Conservation (phyloP, 1,140 invertebrate genomes). For the Adelges cooleyi region DNA sequence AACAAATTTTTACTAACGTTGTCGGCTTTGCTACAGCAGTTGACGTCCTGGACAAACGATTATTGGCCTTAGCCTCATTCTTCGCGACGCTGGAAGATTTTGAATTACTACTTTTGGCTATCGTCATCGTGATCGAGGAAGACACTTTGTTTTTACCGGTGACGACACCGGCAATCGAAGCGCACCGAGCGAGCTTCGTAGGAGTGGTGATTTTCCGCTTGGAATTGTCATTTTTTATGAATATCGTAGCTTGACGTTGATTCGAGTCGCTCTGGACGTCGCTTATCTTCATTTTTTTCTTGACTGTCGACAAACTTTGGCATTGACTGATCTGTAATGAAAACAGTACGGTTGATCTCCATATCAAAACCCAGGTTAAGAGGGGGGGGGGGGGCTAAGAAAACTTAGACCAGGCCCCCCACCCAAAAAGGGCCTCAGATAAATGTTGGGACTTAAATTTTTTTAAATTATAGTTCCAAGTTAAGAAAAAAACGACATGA, state of each 20-base stretch:
- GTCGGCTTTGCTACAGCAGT: not conserved
- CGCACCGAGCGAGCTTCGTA: not conserved
- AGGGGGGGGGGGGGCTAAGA: too few species aligned
- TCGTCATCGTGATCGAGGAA: not conserved
- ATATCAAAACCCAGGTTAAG: too few species aligned
- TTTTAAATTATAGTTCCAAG: too few species aligned
- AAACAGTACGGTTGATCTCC: not conserved
- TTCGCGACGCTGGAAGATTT: not conserved
- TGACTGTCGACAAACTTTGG: not conserved
- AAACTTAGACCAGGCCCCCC: too few species aligned
- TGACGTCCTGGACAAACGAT: not conserved
- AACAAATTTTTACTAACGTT: not conserved
- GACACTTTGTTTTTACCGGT: too few species aligned
- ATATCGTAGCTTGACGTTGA: too few species aligned
- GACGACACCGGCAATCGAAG: too few species aligned
- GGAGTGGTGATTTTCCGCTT: not conserved
- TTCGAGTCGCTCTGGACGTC: not conserved
- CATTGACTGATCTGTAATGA: not conserved
- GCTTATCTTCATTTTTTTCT: slow-evolving; percentile 1
- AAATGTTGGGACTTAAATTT: too few species aligned
- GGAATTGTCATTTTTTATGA: not conserved
- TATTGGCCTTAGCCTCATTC: not conserved
- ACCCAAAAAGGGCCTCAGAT: too few species aligned
- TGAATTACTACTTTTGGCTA: not conserved
- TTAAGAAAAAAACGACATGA: too few species aligned